Evolutionary conservation across 2,888 invertebrate genomes (phyloP).

Genomic region (Chaitophorus viminalis): DNA sequence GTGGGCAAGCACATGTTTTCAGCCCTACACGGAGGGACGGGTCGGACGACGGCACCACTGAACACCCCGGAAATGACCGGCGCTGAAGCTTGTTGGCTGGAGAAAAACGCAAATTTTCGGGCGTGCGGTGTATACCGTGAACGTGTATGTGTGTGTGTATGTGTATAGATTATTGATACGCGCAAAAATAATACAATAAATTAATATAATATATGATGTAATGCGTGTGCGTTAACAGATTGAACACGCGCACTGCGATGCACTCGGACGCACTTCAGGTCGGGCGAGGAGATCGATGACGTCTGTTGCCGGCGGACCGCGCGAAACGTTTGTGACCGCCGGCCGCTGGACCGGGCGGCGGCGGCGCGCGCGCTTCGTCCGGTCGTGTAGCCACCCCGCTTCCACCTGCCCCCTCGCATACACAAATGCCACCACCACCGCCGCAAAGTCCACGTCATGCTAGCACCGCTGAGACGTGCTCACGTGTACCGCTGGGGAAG

Average conservation of each 20-base stretch:
- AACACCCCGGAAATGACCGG: background rate
- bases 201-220: too few species aligned
- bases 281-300: background rate
- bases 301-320: constrained; percentile 30
- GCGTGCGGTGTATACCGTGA: too few species aligned
- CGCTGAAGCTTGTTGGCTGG: background rate
- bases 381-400: constrained; percentile 4
- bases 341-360: constrained; percentile 8
- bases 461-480: background rate
- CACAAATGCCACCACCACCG: background rate
- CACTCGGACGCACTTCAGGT: background rate
- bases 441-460: background rate
- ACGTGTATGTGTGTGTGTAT: too few species aligned
- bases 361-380: constrained; percentile 13
- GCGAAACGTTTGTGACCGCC: constrained; percentile 52
- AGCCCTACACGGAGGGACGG: too few species aligned
- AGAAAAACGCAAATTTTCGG: too few species aligned
- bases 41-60: background rate
- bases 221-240: too few species aligned
- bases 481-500: background rate
- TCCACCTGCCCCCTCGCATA: background rate
- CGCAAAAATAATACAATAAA: too few species aligned
- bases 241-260: background rate
- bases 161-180: too few species aligned
- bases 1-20: background rate